These are phyloP conservation scores for Trisateles emortualis DNA, from an alignment of 2,888 invertebrate genomes.

Conservation along the genomic window DNA sequence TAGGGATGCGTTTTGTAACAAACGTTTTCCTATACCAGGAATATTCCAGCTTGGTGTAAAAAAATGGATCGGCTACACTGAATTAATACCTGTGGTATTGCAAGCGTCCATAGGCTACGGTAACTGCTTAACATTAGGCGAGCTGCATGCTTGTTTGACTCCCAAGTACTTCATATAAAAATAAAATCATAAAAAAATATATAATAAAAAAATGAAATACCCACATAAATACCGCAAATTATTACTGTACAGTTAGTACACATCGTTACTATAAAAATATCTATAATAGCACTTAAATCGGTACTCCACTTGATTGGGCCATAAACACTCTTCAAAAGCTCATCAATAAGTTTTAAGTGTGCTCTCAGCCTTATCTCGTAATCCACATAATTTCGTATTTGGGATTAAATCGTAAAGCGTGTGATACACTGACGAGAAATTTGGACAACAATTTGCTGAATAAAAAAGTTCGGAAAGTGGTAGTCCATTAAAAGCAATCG, in stretches of 20 bases:
- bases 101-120: too few species aligned
- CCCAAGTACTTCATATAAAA: neutral
- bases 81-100: too few species aligned
- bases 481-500: too few species aligned
- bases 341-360: conserved; percentile 64
- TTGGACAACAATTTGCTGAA: neutral
- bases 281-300: conserved; percentile 48
- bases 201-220: neutral
- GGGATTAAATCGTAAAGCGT: conserved; percentile 48
- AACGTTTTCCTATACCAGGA: too few species aligned
- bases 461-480: too few species aligned
- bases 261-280: conserved; percentile 33
- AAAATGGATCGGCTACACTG: too few species aligned
- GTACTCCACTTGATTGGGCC: conserved; percentile 44
- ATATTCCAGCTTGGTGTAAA: too few species aligned
- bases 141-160: too few species aligned
- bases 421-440: conserved; percentile 29
- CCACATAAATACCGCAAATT: neutral
- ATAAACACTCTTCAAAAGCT: conserved; percentile 57
- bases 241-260: conserved; percentile 34
- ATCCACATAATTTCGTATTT: conserved; percentile 60
- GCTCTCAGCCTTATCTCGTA: conserved; percentile 53
- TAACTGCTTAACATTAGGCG: too few species aligned
- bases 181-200: neutral
- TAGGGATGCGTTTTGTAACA: too few species aligned